Evolutionary conservation across 37 sponge, comb jelly and placozoan genomes (phyloP).

Genomic region (Dysidea cf. avara): DNA sequence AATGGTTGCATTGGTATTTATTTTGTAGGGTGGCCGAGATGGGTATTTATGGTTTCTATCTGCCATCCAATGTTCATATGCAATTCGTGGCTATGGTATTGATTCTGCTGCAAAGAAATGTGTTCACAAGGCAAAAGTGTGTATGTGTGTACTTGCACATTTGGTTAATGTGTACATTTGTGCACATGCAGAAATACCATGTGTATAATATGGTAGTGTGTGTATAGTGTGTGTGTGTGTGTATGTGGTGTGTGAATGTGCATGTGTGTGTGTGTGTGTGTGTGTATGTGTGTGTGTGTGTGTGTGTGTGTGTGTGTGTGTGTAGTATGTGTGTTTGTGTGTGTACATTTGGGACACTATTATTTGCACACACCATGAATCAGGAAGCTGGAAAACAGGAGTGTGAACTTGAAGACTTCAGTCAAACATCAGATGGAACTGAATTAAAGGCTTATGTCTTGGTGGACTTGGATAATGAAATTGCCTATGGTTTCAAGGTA

Average conservation of each 20-base stretch:
- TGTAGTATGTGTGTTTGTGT: no score
- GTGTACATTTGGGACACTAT: no score
- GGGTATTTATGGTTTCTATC: no score
- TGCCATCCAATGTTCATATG: no score
- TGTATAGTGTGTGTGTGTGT: no score
- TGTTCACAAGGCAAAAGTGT: slow-evolving; percentile 3
- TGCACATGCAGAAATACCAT: slow-evolving; percentile 35
- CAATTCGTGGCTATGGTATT: slow-evolving; percentile 5
- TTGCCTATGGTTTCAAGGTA: slow-evolving; percentile 50
- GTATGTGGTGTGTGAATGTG: no score
- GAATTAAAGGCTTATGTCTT: slow-evolving; percentile 19
- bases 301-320: neutral
- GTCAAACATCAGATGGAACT: slow-evolving; percentile 19
- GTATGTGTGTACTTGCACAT: no score
- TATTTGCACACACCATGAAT: no score
- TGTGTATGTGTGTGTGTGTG: slow-evolving; percentile 11
- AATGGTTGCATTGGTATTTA: no score
- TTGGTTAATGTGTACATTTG: no score
- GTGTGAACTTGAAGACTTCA: slow-evolving; percentile 28
- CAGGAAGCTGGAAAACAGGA: slow-evolving; percentile 38
- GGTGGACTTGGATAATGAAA: slow-evolving; percentile 34
- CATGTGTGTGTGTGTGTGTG: slow-evolving; percentile 8
- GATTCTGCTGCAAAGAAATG: neutral
- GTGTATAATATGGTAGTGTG: slow-evolving; percentile 33
- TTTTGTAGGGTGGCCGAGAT: no score